Percentiles rank a stretch among this genome's conserved stretches.
Evolutionary conservation across 2,888 invertebrate genomes (phyloP).

Genomic region (Drosophila paracracens): DNA sequence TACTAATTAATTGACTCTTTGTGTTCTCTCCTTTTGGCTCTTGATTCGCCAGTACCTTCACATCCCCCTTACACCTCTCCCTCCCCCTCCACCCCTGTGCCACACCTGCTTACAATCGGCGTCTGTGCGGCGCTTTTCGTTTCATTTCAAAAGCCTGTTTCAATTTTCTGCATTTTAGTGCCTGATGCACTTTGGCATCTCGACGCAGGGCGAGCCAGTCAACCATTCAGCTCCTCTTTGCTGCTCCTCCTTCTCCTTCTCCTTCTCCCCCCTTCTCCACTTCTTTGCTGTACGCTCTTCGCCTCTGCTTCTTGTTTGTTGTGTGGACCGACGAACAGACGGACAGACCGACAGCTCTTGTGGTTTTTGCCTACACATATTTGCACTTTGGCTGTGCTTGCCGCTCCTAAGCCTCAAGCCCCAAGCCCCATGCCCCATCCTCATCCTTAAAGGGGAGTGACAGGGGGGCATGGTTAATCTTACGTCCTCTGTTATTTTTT

Average conservation of each 20-base stretch:
- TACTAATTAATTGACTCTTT: slow-evolving; percentile 85
- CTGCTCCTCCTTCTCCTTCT: neutral
- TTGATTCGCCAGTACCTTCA: slow-evolving; percentile 23
- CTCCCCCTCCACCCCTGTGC: neutral
- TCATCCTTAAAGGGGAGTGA: neutral
- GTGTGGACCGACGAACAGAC: neutral
- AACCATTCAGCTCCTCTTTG: slow-evolving; percentile 28
- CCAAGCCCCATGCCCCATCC: slow-evolving; percentile 6
- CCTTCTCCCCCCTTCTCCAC: neutral
- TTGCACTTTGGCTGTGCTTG: slow-evolving; percentile 65
- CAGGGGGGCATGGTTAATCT: neutral
- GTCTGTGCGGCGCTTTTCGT: slow-evolving; percentile 69
- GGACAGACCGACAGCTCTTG: slow-evolving; percentile 14
- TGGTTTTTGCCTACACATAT: slow-evolving; percentile 66
- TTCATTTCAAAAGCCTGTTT: slow-evolving; percentile 83
- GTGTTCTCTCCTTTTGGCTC: slow-evolving; percentile 70
- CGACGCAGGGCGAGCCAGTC: slow-evolving; percentile 55
- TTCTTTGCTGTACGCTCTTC: neutral
- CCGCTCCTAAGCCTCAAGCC: slow-evolving; percentile 14
- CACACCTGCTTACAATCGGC: slow-evolving; percentile 24
- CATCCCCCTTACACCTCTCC: neutral
- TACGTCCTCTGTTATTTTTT: slow-evolving; percentile 4
- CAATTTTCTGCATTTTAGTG: slow-evolving; percentile 82
- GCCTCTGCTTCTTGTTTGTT: slow-evolving; percentile 6
- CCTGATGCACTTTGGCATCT: slow-evolving; percentile 83